Evolutionary conservation across 37 sponge, comb jelly and placozoan species (phyloP), one percentile per base, ranked within the genome.

Genomic region (Agelas oroides): DNA sequence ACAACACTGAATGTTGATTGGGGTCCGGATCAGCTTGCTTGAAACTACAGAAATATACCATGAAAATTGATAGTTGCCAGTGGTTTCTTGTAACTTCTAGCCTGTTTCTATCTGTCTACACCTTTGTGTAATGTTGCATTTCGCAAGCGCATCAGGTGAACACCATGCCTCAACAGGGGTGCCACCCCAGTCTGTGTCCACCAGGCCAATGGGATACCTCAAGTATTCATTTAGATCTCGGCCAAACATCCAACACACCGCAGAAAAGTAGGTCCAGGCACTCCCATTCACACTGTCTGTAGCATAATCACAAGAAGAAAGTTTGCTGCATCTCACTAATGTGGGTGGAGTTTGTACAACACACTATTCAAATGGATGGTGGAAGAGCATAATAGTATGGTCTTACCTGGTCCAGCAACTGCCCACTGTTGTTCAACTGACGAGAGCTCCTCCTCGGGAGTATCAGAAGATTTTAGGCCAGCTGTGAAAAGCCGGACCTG

Each of bases 101-200:
- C n/a, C n/a, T n/a, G n/a, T n/a, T n/a, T n/a, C n/a, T n/a, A n/a
- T n/a, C n/a, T n/a, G n/a, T n/a, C n/a, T n/a, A n/a, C n/a, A 46
- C 46, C 46, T 46, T 46, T 46, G 46, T 8, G 3, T 39, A 1
- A 30, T 63, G 21, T 72, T 72, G 71, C 90, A 90, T 37, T 92
- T 78, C 34, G 60, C 58, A 39, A 92, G 80, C 34, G 89, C 88
- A 60, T 92, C 88, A 58, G 89, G 93, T n/a, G 89, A 84, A 19
- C 84, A 87, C 88, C 93, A 92, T 41, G 89, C 89, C 70, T 92
- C 89, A 24, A 92, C 73, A 12, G 76, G 75, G 21, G 93, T 92
- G 2, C 93, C 93, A 18, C 93, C 93, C 93, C 93, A 92, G 64
- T 80, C 74, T 24, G 89, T 73, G 21, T 60, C 72, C 14, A 92